Percentiles rank a stretch among this genome's conserved stretches.
Conservation (phyloP, 92 coral and sea anemone genomes). For the Bergia puertoricense region DNA sequence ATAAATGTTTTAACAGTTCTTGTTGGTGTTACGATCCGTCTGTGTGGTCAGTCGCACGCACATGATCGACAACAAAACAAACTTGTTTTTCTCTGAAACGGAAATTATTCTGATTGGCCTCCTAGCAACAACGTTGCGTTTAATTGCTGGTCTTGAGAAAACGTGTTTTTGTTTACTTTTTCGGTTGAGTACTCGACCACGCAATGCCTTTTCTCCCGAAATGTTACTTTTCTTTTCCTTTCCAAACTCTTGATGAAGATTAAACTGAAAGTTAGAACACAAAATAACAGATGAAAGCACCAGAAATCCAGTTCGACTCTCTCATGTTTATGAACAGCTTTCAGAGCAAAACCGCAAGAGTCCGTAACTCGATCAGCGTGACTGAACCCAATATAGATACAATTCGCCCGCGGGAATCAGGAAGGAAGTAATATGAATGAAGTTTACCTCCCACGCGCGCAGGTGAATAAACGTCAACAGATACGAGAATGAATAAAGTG, state of each 20-base stretch:
- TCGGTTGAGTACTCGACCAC: neutral
- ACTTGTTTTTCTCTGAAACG: neutral
- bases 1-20: neutral
- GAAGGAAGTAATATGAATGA: neutral
- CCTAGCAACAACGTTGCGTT: neutral
- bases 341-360: neutral
- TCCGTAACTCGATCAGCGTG: neutral
- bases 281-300: neutral
- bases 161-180: neutral
- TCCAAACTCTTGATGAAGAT: neutral
- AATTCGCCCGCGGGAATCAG: neutral
- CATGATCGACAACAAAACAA: slow-evolving; percentile 1
- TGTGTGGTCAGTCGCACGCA: neutral
- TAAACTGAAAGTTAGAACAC: neutral
- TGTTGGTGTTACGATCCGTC: neutral
- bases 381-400: neutral
- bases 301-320: neutral
- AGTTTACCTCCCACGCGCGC: neutral
- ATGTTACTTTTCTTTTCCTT: neutral
- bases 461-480: neutral
- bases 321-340: neutral
- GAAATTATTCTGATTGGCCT: neutral
- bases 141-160: no score
- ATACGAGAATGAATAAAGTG: neutral
- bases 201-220: neutral